A percentile compares a stretch with the other conserved stretches of the same genome.
phyloP scores from a whole-genome alignment of 2,797 vertebrate species.

The Remorina albescens region DNA sequence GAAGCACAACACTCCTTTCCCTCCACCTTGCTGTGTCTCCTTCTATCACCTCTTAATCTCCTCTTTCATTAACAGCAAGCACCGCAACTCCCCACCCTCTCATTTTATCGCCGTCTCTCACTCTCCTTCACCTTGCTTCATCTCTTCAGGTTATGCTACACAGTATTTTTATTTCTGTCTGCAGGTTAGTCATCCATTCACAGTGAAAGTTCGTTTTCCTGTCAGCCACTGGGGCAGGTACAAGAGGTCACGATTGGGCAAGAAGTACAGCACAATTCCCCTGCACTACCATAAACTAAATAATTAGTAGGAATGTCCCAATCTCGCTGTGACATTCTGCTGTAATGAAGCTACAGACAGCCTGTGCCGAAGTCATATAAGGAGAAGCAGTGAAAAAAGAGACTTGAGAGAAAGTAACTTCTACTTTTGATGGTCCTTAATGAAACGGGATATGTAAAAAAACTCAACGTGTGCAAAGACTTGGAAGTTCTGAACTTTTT shows the following conservation, averaged over 20 bases:
- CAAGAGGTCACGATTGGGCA: conserved; percentile 59
- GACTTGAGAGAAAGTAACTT: conserved; percentile 10
- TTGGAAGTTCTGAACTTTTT: no score
- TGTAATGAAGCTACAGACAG: conserved; percentile 72
- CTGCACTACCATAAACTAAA: conserved; percentile 66
- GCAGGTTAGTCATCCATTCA: conserved; percentile 26
- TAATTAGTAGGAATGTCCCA: conserved; percentile 75
- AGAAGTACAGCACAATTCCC: conserved; percentile 54
- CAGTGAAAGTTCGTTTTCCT: conserved; percentile 29
- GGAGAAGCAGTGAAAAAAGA: conserved; percentile 14
- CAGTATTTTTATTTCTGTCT: conserved; percentile 41
- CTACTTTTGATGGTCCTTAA: conserved; percentile 32
- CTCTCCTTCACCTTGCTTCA: conserved; percentile 14
- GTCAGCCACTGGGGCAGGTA: conserved; percentile 18
- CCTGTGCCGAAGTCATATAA: conserved; percentile 30
- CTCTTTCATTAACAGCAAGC: conserved; percentile 59
- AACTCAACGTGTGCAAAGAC: background rate
- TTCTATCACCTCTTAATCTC: conserved; percentile 57
- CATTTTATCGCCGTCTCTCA: conserved; percentile 44
- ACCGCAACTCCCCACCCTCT: conserved; percentile 26
- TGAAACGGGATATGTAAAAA: background rate
- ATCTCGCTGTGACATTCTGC: conserved; percentile 69
- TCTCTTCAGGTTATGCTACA: conserved; percentile 27
- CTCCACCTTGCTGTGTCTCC: conserved; percentile 24
- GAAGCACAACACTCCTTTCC: conserved; percentile 38